Evolutionary conservation across 1,140 invertebrate species (phyloP), one percentile per base, ranked within the genome.

Genomic region (Gerris buenoi): DNA sequence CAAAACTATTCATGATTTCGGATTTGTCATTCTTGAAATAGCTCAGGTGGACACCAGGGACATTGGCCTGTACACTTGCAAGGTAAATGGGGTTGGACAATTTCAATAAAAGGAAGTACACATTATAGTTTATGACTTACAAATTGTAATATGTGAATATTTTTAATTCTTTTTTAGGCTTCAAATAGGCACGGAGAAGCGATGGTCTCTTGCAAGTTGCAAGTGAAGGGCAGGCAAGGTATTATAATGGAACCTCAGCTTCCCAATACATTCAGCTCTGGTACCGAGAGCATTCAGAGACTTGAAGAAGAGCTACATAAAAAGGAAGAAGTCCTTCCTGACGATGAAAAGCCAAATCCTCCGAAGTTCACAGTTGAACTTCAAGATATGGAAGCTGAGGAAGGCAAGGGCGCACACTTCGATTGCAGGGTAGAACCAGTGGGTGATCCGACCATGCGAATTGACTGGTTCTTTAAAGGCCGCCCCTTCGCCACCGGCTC

Each of bases 401-500:
- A 97, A 83, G 88, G 90, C 56, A 88, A 88, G 68, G 83, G 91
- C 1, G 88, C 89, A 73, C 92, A 96, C 77, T 95, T 96, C 72
- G 93, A 96, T 72, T 93, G 91, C 73, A 83, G 90, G 57, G 89
- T 95, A 0, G 91, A 94, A 75, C 92, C 92, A 5, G 85, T 88
- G 0, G 87, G 87, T 65, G 92, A 95, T 79, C 81, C 90, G 10
- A 85, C 86, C 1, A 91, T 94, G 88, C 82, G 88, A 56, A 92
- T 95, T 70, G 92, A 96, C 76, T 97, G 94, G 93, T 95, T 89
- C 84, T 87, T 90, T 70, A 94, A 96, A 77, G 93, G 93, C 22
- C 83, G 86, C 71, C 90, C 91, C 27, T 88, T 96, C 73, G 88
- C 86, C 0, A 93, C 89, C 26, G 90, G 91, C 18, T 93, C 90